Evolutionary conservation across 2,797 vertebrate genomes (phyloP).

Genomic region (Mormyrops attenuatus): DNA sequence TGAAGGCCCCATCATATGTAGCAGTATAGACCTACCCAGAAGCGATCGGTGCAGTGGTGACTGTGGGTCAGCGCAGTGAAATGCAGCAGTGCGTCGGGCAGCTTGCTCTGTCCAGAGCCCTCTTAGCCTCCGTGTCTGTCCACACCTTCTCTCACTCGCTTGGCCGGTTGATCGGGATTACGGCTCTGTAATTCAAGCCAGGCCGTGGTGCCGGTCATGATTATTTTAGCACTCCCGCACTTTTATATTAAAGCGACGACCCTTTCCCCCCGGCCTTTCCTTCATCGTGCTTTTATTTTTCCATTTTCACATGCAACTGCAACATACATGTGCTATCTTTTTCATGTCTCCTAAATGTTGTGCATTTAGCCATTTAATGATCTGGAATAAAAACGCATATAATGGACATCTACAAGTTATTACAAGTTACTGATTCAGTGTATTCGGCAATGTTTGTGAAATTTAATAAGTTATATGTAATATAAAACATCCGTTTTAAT

Average conservation of each 20-base stretch:
- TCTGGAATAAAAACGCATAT: background rate
- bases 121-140: conserved; percentile 25
- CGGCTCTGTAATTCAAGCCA: conserved; percentile 66
- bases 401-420: background rate
- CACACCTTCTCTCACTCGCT: conserved; percentile 14
- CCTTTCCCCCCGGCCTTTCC: conserved; percentile 31
- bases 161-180: conserved; percentile 47
- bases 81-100: conserved; percentile 34
- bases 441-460: background rate
- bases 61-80: conserved; percentile 19
- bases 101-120: conserved; percentile 35
- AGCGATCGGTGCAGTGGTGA: conserved; percentile 27
- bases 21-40: background rate
- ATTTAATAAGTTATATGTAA: background rate
- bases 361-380: background rate
- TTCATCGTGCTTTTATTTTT: conserved; percentile 32
- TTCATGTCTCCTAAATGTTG: conserved; percentile 19
- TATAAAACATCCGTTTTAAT: background rate
- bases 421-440: background rate
- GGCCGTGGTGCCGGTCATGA: conserved; percentile 63
- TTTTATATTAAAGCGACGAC: conserved; percentile 53
- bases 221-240: conserved; percentile 67
- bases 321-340: conserved; percentile 10
- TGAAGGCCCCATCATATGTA: background rate
- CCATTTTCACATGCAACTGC: background rate